Base-by-base conservation (phyloP, 2,797 vertebrate genomes). In the Phrynocephalus vlangalii region DNA sequence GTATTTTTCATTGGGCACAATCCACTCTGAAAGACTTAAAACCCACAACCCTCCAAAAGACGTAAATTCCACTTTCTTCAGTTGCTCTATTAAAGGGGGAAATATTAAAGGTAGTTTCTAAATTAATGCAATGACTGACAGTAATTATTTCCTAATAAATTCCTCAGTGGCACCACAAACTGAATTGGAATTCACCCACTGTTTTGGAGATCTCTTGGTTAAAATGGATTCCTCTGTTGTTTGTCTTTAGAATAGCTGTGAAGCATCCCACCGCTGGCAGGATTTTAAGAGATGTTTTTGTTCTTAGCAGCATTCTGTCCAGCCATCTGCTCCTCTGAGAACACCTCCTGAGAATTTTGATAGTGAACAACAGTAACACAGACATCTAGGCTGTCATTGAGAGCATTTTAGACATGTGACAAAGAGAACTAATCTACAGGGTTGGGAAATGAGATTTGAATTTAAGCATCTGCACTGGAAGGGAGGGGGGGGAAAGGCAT, bases 401-500 rank as follows among this genome's bases (percentile, higher is more conserved):
- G 79, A 70, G 44, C 48, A 86, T 78, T 22, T 50, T 83, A 60
- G 60, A 2, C 73, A 84, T 87, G 26, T 78, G 88, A 70, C 72
- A 68, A 70, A 76, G 24, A 18, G 90, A 73, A 85, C 5, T 63
- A 20, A 75, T 85, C 52, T 89, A 15, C 5, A 82, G 68, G 66
- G 73, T 67, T n/a, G 76, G 86, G 82, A 87, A 84, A 90, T 83
- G 70, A 22, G 88, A 84, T 48, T 22, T 20, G 72, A 0, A 0
- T 76, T 22, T 90, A 67, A 87, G 88, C 83, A 90, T 90, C 68
- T 60, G 87, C 28, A 68, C 28, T 77, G 68, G 68, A 71, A 86
- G 86, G 85, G 89, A 86, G 10, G 2, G 71, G 67, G 72, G 38
- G 68, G 68, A 30, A 18, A 68, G n/a, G 5, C 56, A 20, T 18